Evolutionary conservation across 1,140 invertebrate species (phyloP).

Genomic region (Panagrolaimus sp.): DNA sequence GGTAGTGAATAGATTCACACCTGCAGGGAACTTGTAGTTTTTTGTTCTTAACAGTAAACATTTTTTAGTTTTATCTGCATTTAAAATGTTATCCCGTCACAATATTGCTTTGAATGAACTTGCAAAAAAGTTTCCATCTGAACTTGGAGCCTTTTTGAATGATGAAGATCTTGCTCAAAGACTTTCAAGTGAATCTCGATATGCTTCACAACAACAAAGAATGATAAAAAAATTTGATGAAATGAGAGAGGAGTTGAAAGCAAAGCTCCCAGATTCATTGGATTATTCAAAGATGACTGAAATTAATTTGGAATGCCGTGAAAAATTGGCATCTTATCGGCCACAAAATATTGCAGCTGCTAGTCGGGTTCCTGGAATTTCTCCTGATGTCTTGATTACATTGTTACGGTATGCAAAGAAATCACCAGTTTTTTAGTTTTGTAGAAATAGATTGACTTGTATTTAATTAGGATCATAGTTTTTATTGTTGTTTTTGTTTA

Average conservation of each 20-base stretch:
- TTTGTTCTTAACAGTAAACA: not conserved
- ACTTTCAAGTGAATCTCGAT: slow-evolving; percentile 30
- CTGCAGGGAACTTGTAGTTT: no score
- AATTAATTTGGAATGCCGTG: slow-evolving; percentile 40
- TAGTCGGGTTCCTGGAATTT: slow-evolving; percentile 45
- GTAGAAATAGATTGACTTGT: no score
- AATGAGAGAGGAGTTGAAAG: slow-evolving; percentile 40
- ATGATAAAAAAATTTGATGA: slow-evolving; percentile 31
- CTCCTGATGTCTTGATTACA: slow-evolving; percentile 42
- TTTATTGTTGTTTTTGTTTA: no score
- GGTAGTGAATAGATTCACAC: no score
- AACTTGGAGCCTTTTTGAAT: slow-evolving; percentile 16
- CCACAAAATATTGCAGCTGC: slow-evolving; percentile 48
- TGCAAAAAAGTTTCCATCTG: slow-evolving; percentile 8
- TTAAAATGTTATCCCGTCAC: slow-evolving; percentile 30
- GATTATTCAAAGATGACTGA: slow-evolving; percentile 35
- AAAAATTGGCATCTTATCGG: slow-evolving; percentile 36
- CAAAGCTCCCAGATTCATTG: slow-evolving; percentile 37
- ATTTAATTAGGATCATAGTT: no score
- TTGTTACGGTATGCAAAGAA: slow-evolving; percentile 37
- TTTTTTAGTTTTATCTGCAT: slow-evolving; percentile 27
- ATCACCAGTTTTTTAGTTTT: not conserved
- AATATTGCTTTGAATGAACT: slow-evolving; percentile 23
- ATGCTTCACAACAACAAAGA: slow-evolving; percentile 34
- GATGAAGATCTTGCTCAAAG: slow-evolving; percentile 34